Conservation (phyloP, 37 sponge, comb jelly and placozoan genomes). For the Petrosia ficiformis region DNA sequence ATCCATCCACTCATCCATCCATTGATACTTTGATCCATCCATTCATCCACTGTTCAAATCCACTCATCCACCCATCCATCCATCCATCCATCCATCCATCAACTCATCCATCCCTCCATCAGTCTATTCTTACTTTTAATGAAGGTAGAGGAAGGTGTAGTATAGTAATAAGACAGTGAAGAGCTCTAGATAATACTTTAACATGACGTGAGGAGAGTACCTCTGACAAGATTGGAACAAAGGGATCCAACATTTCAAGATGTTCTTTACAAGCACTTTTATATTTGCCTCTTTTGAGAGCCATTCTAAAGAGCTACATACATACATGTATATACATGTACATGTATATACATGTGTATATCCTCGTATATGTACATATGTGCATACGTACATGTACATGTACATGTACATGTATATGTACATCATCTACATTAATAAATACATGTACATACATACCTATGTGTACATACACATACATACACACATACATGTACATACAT, state of each 20-base stretch:
- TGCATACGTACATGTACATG: too few species aligned
- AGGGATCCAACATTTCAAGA: slow-evolving; percentile 81
- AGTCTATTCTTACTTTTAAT: slow-evolving; percentile 19
- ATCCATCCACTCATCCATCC: too few species aligned
- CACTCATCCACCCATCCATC: too few species aligned
- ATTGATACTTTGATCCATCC: too few species aligned
- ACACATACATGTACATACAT: slow-evolving; percentile 16
- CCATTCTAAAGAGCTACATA: slow-evolving; percentile 47
- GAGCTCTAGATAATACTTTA: slow-evolving; percentile 45
- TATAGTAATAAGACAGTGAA: slow-evolving; percentile 54
- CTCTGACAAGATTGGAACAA: slow-evolving; percentile 48
- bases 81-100: too few species aligned
- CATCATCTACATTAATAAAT: too few species aligned
- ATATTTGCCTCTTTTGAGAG: slow-evolving; percentile 50
- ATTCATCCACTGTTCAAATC: too few species aligned
- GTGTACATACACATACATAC: slow-evolving; percentile 12
- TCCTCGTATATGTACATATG: too few species aligned
- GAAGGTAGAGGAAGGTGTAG: slow-evolving; percentile 65
- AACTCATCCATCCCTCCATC: too few species aligned
- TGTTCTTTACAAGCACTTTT: slow-evolving; percentile 20
- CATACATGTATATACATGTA: background rate
- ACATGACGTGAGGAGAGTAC: slow-evolving; percentile 52
- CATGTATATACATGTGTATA: too few species aligned
- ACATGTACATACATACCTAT: background rate
- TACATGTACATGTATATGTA: too few species aligned